Evolutionary conservation across 53 echinoderm and acorn worm species (phyloP).

Genomic region (Pentamera pediparva): DNA sequence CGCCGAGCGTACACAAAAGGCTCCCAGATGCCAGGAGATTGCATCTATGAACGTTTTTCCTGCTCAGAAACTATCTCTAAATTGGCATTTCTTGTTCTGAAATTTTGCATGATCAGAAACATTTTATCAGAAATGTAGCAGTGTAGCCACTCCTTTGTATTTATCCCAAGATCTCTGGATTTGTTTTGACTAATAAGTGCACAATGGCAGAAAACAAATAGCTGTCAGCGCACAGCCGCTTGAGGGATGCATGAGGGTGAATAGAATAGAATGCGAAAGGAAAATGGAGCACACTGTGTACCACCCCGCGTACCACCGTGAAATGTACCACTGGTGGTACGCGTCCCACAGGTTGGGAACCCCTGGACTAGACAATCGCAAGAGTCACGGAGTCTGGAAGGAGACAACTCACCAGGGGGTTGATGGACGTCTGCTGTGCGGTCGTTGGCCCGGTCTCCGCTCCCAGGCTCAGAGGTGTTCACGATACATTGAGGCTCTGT

Average conservation of each 20-base stretch:
- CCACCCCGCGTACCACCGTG: not conserved
- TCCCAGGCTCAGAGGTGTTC: not conserved
- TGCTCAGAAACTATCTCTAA: too few relatives aligned
- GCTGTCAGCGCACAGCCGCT: too few relatives aligned
- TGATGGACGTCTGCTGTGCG: constrained; percentile 12
- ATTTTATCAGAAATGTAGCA: too few relatives aligned
- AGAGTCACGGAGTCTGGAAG: not conserved
- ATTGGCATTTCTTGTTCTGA: too few relatives aligned
- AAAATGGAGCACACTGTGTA: too few relatives aligned
- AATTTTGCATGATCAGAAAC: too few relatives aligned
- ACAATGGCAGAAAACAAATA: too few relatives aligned
- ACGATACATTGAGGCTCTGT: constrained; percentile 39
- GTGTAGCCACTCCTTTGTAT: too few relatives aligned
- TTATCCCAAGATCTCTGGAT: too few relatives aligned
- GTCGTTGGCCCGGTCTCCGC: not conserved
- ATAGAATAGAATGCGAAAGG: not conserved
- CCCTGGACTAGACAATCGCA: not conserved
- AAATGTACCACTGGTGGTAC: not conserved
- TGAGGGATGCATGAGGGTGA: too few relatives aligned
- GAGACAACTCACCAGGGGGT: not conserved
- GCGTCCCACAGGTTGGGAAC: not conserved
- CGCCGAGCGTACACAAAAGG: not conserved
- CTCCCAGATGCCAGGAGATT: too few relatives aligned
- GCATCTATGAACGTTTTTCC: not conserved
- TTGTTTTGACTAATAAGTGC: not conserved